A percentile compares a stretch with the other conserved stretches of the same genome.
Evolutionary conservation across 2,113 vertebrate species (phyloP).

Genomic region (Isichthys henryi): DNA sequence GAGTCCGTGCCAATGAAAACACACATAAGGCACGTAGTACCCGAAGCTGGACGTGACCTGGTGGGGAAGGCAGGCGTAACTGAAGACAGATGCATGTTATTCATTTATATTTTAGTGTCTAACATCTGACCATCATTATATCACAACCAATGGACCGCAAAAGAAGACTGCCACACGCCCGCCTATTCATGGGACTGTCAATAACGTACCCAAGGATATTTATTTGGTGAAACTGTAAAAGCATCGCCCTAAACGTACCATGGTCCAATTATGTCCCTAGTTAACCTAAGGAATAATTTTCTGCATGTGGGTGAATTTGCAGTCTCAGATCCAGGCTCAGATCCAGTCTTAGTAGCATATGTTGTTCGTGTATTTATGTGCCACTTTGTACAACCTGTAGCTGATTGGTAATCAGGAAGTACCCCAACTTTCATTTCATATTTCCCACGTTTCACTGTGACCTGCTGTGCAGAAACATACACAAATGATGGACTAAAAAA

Average conservation of each 20-base stretch:
- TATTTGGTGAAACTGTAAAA: neutral
- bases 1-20: neutral
- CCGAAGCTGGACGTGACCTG: neutral
- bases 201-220: neutral
- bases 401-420: neutral
- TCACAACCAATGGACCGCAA: neutral
- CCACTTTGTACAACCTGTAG: neutral
- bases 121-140: slow-evolving; percentile 4
- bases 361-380: neutral
- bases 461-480: neutral
- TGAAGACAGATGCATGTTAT: neutral
- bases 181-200: neutral
- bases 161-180: neutral
- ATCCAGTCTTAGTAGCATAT: neutral
- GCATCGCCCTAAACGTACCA: neutral
- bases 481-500: neutral
- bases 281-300: neutral
- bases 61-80: neutral
- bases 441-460: neutral
- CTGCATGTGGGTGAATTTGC: neutral
- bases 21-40: neutral
- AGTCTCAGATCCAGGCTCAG: neutral
- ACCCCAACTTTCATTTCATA: neutral
- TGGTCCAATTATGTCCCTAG: neutral
- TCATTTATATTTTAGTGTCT: neutral